These are phyloP conservation scores for Candoia aspera DNA, from an alignment of 2,113 vertebrate genomes.

Conservation along the genomic window DNA sequence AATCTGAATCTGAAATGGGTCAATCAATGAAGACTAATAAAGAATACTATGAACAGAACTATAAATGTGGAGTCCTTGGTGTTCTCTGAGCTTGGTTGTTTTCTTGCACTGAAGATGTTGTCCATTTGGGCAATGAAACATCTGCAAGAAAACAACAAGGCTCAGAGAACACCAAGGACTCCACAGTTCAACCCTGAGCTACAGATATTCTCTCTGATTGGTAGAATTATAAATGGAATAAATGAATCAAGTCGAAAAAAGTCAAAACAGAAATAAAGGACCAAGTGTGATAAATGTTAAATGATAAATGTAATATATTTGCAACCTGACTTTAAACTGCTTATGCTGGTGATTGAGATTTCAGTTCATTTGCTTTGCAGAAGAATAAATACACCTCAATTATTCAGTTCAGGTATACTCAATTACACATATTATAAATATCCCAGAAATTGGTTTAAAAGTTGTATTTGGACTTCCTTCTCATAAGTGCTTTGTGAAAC, in stretches of 20 bases:
- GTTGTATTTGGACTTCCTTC: background rate
- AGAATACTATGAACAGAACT: background rate
- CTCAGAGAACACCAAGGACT: too few relatives aligned
- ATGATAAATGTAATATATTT: background rate
- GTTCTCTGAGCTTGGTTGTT: too few relatives aligned
- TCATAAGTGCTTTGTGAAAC: background rate
- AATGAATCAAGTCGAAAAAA: background rate
- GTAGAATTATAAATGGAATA: background rate
- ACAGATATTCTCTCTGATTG: too few relatives aligned
- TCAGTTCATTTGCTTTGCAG: slow-evolving; percentile 1
- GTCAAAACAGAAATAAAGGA: background rate
- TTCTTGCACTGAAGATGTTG: too few relatives aligned
- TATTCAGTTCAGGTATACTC: background rate
- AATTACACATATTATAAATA: background rate
- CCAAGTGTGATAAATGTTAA: too few relatives aligned
- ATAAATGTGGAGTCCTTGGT: background rate
- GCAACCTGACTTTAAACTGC: background rate
- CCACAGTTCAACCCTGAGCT: too few relatives aligned
- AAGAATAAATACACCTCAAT: background rate
- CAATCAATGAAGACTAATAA: background rate
- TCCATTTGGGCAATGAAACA: too few relatives aligned
- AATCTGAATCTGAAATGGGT: background rate
- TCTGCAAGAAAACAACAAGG: too few relatives aligned
- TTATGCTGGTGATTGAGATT: background rate
- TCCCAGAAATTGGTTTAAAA: background rate